Evolutionary conservation across 92 coral and sea anemone species (phyloP), one percentile per base, ranked within the genome.

Genomic region (Siderastrea radians): DNA sequence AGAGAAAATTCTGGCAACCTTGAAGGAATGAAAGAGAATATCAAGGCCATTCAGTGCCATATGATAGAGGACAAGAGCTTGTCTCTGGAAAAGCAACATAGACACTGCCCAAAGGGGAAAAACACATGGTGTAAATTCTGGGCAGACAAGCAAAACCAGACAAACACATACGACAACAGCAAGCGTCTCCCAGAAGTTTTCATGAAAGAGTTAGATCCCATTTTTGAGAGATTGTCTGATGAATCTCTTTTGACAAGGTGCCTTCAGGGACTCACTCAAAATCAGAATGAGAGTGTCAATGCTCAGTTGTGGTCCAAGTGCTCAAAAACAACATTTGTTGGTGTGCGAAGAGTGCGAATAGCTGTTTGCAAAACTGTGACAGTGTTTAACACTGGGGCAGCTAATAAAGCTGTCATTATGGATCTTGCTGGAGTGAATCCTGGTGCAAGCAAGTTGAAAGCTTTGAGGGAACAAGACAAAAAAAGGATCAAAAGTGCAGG

Each of bases 121-220:
- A 75, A 81, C 72, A 89, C 93, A 55, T 92, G 95, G 93, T 89
- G 95, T 55, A 88, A 84, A 12, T 92, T 84, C 74, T 92, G 95
- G 93, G 72, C 69, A 5, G 92, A 92, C 82, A 78, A 89, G 64
- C 49, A 72, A 4, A 72, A 91, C 12, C 61, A 72, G 45, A 91
- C 89, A 12, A 44, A 49, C 15, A 61, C 70, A 12, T 87, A 91
- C 17, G 87, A 87, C 71, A 72, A 83, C 58, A 81, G 49, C 64
- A 87, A 78, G 69, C 86, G 92, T 2, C 85, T 88, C 47, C 86
- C 89, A 7, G 87, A 83, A 55, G 86, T 91, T 9, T 91, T 88
- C 58, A 77, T 87, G 87, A 55, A 74, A 69, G 92, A 91, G 68
- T 80, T 91, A 10, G 72, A 91, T 1, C 94, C 94, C 1, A 82